Base-by-base conservation (phyloP, 2,888 invertebrate species). In the Ceriagrion tenellum region DNA sequence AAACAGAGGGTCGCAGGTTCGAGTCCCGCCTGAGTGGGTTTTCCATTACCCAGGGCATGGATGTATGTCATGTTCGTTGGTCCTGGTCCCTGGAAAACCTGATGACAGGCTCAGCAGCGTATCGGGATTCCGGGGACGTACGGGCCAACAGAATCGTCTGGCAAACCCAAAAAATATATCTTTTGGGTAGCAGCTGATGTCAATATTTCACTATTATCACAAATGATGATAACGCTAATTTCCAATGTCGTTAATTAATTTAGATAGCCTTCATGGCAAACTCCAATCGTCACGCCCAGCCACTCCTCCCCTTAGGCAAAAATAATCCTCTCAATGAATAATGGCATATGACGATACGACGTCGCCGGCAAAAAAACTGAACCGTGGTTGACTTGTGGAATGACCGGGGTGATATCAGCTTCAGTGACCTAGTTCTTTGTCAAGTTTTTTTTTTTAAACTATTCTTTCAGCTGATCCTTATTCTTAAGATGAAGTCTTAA, bases 321-420 rank as follows among this genome's bases (percentile, higher is more conserved):
- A 59, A 18, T 10, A 55, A 55, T 18, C 10, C 23, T 91, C 4
- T n/a, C 18, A 47, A 69, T 55, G 91, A 91, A 69, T 63, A 40
- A 69, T 63, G 59, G 59, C 63, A 63, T 35, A 35, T 59, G 91
- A 91, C 16, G 35, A 40, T 91, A 93, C 74, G 93, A 74, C 47
- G 93, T 35, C 69, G 47, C 47, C 30, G 47, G 26, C 40, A 47
- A 69, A 91, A 69, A 74, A 93, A 12, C 13, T 47, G 10, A n/a
- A 12, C 26, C 59, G 40, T n/a, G n/a, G 10, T 26, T n/a, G n/a
- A 47, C 40, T 40, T 74, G 47, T 69, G 63, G 93, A 23, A 93
- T 47, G 26, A 74, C 55, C 4, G n/a, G 89, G 55, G n/a, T 47
- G 55, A 55, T 55, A n/a, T 69, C 23, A 93, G 69, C 69, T 59